A percentile compares a stretch with the other conserved stretches of the same genome.
phyloP scores from a whole-genome alignment of 2,113 vertebrate genomes.

The Petrocephalus zakoni region DNA sequence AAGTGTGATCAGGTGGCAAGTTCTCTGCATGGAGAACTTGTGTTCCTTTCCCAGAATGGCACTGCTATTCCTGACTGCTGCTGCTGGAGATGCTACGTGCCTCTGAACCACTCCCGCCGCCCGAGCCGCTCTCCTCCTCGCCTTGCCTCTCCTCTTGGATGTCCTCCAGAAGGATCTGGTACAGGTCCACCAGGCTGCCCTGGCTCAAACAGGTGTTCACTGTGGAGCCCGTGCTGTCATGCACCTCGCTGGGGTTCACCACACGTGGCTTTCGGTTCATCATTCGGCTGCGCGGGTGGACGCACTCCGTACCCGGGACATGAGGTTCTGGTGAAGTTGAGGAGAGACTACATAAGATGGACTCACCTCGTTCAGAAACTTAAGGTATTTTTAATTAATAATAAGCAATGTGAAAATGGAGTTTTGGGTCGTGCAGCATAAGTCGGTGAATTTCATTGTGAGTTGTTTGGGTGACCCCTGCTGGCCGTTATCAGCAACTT shows the following conservation, averaged over 20 bases:
- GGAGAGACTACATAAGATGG: background rate
- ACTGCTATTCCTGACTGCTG: slow-evolving; percentile 18
- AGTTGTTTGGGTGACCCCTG: background rate
- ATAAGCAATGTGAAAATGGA: background rate
- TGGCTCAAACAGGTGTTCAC: slow-evolving; percentile 71
- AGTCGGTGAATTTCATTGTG: background rate
- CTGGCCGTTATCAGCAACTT: background rate
- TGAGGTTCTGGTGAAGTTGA: slow-evolving; percentile 50
- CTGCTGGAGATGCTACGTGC: slow-evolving; percentile 12
- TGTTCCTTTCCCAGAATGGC: background rate
- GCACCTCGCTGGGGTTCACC: slow-evolving; percentile 52
- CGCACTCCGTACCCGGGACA: slow-evolving; percentile 59
- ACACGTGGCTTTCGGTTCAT: slow-evolving; percentile 57
- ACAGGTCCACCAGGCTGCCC: slow-evolving; percentile 53
- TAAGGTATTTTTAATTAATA: background rate
- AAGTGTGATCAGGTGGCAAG: background rate
- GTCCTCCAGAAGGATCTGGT: slow-evolving; percentile 61
- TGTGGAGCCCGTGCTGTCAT: slow-evolving; percentile 64
- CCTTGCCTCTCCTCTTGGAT: slow-evolving; percentile 47
- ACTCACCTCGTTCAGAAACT: background rate
- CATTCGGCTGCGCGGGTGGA: slow-evolving; percentile 61
- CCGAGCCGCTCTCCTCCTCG: slow-evolving; percentile 15
- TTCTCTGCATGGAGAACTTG: background rate
- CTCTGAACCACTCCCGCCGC: background rate
- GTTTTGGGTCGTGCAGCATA: background rate